Percentiles rank a stretch among this genome's conserved stretches.
Evolutionary conservation across 1,140 invertebrate genomes (phyloP).

Genomic region (Nylanderia fulva): DNA sequence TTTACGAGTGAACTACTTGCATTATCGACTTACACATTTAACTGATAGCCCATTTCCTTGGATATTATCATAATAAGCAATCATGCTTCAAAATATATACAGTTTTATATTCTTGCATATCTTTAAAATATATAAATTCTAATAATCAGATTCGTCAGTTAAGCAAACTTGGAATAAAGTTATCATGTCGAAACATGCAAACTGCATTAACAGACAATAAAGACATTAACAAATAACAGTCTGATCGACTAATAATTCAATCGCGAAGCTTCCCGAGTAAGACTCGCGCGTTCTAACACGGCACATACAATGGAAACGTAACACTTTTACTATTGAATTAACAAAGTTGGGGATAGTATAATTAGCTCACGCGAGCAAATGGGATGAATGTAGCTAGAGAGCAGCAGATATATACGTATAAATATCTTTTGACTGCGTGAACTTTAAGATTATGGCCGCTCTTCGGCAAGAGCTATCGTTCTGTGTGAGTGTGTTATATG

Average conservation of each 20-base stretch:
- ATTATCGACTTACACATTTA: constrained; percentile 1
- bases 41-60: neutral
- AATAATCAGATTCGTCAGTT: neutral
- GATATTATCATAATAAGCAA: neutral
- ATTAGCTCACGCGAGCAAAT: constrained; percentile 42
- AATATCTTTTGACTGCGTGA: constrained; percentile 50
- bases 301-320: constrained; percentile 47
- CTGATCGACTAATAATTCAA: constrained; percentile 41
- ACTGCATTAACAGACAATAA: neutral
- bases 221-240: constrained; percentile 25
- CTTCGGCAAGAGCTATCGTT: constrained; percentile 29
- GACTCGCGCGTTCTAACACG: constrained; percentile 38
- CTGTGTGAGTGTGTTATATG: neutral
- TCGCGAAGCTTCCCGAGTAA: constrained; percentile 27
- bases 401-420: constrained; percentile 37
- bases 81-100: too few species aligned
- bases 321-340: constrained; percentile 53
- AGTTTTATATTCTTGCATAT: neutral
- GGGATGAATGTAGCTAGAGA: constrained; percentile 50
- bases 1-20: constrained; percentile 8
- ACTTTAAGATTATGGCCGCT: constrained; percentile 32
- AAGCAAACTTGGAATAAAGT: neutral
- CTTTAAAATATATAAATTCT: neutral
- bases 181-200: too few species aligned
- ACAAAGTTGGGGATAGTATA: constrained; percentile 22